These are phyloP conservation scores for Microctonus brassicae DNA, from an alignment of 2,888 invertebrate species.

Conservation along the genomic window DNA sequence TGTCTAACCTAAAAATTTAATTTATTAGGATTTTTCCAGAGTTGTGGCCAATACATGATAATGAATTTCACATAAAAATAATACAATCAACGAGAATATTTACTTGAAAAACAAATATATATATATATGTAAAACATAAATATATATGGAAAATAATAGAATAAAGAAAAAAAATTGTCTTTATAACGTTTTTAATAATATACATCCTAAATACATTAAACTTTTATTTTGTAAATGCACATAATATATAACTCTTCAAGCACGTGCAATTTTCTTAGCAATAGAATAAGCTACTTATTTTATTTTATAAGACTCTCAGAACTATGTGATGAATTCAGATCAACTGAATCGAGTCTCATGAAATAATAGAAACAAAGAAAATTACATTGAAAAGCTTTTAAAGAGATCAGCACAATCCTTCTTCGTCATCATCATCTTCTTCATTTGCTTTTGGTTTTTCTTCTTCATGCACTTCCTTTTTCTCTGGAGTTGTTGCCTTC, in stretches of 20 bases:
- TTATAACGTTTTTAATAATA: background rate
- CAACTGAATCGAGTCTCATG: conserved; percentile 6
- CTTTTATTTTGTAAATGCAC: conserved; percentile 11
- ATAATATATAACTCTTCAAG: conserved; percentile 22
- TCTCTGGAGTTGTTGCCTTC: conserved; percentile 19
- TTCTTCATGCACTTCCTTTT: background rate
- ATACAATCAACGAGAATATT: too few species aligned
- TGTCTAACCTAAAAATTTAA: background rate
- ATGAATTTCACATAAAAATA: too few species aligned
- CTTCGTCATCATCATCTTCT: conserved; percentile 41
- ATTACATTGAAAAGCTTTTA: background rate
- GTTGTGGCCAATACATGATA: too few species aligned
- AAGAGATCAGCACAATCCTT: conserved; percentile 41
- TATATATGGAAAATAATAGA: background rate
- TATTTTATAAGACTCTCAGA: background rate
- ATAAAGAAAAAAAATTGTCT: background rate
- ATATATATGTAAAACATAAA: too few species aligned
- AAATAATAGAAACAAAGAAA: conserved; percentile 7
- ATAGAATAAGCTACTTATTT: background rate
- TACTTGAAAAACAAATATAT: too few species aligned
- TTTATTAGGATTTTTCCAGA: too few species aligned
- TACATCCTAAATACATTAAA: background rate
- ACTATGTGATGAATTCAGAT: background rate
- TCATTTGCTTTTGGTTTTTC: conserved; percentile 24
- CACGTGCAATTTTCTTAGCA: conserved; percentile 3